Evolutionary conservation across 2,113 vertebrate species (phyloP).

Genomic region (Conger conger): DNA sequence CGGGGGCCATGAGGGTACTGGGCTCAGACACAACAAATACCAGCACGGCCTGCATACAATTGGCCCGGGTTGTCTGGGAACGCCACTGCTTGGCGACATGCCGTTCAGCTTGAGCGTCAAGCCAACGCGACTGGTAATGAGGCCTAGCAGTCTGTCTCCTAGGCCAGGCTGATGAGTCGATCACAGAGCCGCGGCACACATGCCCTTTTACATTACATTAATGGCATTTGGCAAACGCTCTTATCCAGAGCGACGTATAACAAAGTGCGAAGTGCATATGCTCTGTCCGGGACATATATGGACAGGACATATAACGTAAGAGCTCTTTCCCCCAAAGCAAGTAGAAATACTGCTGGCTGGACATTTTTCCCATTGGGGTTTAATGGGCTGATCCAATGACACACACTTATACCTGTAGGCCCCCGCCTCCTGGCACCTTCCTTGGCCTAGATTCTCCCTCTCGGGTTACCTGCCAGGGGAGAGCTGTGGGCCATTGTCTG

Average conservation of each 20-base stretch:
- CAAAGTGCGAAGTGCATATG: too few species aligned
- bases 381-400: conserved; percentile 60
- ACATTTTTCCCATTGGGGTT: conserved; percentile 47
- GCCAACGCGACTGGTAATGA: conserved; percentile 46
- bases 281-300: too few species aligned
- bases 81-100: conserved; percentile 45
- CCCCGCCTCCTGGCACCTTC: conserved; percentile 52
- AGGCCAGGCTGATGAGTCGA: conserved; percentile 22
- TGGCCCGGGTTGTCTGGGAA: conserved; percentile 35
- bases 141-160: conserved; percentile 35
- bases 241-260: too few species aligned
- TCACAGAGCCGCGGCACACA: background rate
- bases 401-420: conserved; percentile 55
- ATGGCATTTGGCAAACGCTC: too few species aligned
- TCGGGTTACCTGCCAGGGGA: conserved; percentile 69
- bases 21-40: conserved; percentile 56
- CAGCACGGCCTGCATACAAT: conserved; percentile 36
- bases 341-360: conserved; percentile 16
- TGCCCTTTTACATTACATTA: background rate
- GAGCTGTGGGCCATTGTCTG: conserved; percentile 61
- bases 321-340: background rate
- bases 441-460: conserved; percentile 60
- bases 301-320: background rate
- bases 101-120: conserved; percentile 38
- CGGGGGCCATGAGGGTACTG: background rate